These are phyloP conservation scores for Drosophila sechellia DNA, from an alignment of 1,140 invertebrate species.

Conservation along the genomic window DNA sequence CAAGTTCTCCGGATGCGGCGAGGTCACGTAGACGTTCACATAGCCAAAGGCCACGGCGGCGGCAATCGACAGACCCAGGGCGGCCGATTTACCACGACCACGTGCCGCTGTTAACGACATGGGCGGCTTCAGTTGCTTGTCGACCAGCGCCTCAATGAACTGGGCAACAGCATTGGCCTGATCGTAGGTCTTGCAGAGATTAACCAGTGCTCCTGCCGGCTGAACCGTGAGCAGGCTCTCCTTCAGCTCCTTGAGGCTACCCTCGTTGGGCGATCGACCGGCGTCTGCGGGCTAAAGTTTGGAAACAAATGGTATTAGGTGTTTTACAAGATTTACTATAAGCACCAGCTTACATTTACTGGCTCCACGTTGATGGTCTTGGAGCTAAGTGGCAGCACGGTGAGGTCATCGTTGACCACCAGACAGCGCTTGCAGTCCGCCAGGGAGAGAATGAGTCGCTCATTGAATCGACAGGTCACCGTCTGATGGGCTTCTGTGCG, in stretches of 20 bases:
- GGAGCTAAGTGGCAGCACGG: constrained; percentile 96
- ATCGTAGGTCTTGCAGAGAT: constrained; percentile 96
- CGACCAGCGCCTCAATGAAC: constrained; percentile 97
- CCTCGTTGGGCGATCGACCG: constrained; percentile 84
- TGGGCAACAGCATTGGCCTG: constrained; percentile 97
- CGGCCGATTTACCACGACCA: constrained; percentile 99
- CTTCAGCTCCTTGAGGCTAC: constrained; percentile 90
- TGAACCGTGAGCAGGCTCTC: constrained; percentile 92
- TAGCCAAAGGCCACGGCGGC: constrained; percentile 95
- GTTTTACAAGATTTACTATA: background rate
- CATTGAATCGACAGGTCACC: constrained; percentile 97
- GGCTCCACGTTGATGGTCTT: constrained; percentile 92
- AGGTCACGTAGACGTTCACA: constrained; percentile 99
- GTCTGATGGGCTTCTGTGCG: constrained; percentile 97
- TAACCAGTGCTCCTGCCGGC: constrained; percentile 95
- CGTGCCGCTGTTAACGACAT: constrained; percentile 97
- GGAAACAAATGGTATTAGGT: background rate
- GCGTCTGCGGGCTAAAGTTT: constrained; percentile 46
- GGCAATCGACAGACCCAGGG: constrained; percentile 96
- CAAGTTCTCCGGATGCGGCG: constrained; percentile 99
- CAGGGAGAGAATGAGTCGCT: constrained; percentile 97
- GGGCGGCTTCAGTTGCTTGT: constrained; percentile 93
- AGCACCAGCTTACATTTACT: constrained; percentile 85
- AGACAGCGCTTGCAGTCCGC: constrained; percentile 94
- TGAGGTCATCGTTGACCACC: constrained; percentile 97